Evolutionary conservation across 2,888 invertebrate species (phyloP).

Genomic region (Siphlonurus alternatus): DNA sequence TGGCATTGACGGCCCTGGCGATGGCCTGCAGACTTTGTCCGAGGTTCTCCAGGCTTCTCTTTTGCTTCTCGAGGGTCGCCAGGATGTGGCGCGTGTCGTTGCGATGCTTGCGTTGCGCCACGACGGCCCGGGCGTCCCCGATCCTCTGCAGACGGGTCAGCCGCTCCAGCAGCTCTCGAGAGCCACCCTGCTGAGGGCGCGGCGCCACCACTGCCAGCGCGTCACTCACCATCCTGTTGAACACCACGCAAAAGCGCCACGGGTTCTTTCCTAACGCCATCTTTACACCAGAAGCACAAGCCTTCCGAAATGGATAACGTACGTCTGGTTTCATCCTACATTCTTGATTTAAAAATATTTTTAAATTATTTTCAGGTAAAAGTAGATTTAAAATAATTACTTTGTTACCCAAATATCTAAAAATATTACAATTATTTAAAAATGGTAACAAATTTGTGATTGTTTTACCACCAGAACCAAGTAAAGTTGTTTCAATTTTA

Average conservation of each 20-base stretch:
- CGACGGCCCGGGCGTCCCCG: too few relatives aligned
- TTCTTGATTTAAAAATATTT: conserved; percentile 26
- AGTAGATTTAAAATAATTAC: conserved; percentile 51
- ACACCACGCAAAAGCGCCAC: neutral
- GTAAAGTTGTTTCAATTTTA: conserved; percentile 61
- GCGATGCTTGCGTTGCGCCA: neutral
- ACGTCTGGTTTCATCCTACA: neutral
- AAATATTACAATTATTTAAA: conserved; percentile 10
- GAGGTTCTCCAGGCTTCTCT: too few relatives aligned
- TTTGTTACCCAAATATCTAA: conserved; percentile 28
- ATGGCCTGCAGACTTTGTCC: neutral
- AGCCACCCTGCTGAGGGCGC: too few relatives aligned
- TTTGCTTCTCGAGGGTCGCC: neutral
- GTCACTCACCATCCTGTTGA: neutral
- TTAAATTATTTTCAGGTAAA: conserved; percentile 42
- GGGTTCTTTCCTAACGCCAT: neutral
- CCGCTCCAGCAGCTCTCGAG: too few relatives aligned
- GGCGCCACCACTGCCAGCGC: neutral
- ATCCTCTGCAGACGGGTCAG: too few relatives aligned
- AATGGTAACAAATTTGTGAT: neutral
- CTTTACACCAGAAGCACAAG: neutral
- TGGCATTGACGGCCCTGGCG: neutral
- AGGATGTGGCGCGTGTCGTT: neutral
- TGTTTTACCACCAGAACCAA: too few relatives aligned
- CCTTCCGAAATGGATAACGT: neutral